Base-by-base conservation (phyloP, 2,888 invertebrate species). In the Neoitamus cyanurus region DNA sequence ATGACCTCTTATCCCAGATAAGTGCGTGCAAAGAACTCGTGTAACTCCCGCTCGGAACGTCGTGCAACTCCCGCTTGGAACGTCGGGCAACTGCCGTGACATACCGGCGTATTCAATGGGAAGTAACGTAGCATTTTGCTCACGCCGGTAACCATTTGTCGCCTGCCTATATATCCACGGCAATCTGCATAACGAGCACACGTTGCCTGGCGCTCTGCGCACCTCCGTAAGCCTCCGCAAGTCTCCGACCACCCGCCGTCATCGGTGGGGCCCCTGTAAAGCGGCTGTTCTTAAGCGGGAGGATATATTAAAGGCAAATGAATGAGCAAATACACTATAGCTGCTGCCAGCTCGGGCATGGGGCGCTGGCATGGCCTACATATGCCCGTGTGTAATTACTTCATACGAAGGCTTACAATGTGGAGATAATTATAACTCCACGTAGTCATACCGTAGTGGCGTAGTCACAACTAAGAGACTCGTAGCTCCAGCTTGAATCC, bases 1-100 rank as follows among this genome's bases (percentile, higher is more conserved):
- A 70, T 70, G 70, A 70, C 70, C 70, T 70, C 70, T 70, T 70
- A 70, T 70, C 70, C 70, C 34, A 70, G 70, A 70, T 70, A 70
- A 70, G 70, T 70, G 70, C 70, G 70, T 70, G 70, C 70, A 70
- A 70, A 34, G 70, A 70, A 70, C 70, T 31, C 25, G n/a, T 70
- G 42, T 42, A 42, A 42, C 42, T 30, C 69, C 69, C 25, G 69
- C 4, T 25, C 20, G 25, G 69, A 69, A 25, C 70, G 70, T 30
- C 30, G 30, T 70, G 11, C n/a, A 70, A 34, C 34, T 70, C 28
- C 15, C 3, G 11, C 48, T 20, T n/a, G n/a, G n/a, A n/a, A 20
- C 20, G n/a, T 13, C 48, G n/a, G n/a, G n/a, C 68, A 68, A 37
- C 3, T 37, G 58, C 34, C 70, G 70, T 30, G 70, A 70, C 70